Percentiles rank a stretch among this genome's conserved stretches.
Conservation (phyloP, 2,113 vertebrate genomes). For the Hemibagrus wyckioides region DNA sequence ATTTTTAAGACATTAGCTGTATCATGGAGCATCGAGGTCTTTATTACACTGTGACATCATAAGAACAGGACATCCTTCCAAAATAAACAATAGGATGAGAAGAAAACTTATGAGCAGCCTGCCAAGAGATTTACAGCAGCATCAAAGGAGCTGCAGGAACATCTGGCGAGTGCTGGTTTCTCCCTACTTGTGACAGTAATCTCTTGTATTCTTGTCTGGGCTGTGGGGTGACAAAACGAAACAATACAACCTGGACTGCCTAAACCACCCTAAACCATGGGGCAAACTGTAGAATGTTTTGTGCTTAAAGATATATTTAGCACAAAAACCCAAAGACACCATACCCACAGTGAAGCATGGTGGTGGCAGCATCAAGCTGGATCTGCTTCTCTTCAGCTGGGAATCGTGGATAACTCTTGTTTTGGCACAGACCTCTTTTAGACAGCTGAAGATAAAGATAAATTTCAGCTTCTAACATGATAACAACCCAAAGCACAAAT, state of each 20-base stretch:
- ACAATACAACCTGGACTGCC: neutral
- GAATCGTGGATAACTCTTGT: no score
- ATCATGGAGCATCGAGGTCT: neutral
- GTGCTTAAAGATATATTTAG: neutral
- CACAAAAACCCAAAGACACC: neutral
- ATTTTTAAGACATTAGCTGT: neutral
- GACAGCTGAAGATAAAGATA: neutral
- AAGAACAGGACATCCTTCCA: neutral
- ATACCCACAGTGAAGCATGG: neutral
- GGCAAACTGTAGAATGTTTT: neutral
- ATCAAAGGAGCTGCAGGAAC: neutral
- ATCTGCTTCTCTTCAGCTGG: neutral
- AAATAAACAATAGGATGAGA: neutral
- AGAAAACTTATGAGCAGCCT: neutral
- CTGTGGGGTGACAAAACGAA: neutral
- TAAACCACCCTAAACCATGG: neutral
- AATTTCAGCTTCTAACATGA: neutral
- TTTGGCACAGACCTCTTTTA: neutral
- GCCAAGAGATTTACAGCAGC: neutral
- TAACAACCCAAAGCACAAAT: neutral
- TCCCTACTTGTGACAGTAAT: neutral
- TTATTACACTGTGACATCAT: neutral
- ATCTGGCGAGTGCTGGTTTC: neutral
- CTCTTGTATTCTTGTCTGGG: neutral
- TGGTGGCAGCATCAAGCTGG: neutral